Percentiles rank a stretch among this genome's conserved stretches.
Conservation (phyloP, 2,797 vertebrate genomes). For the Rhynchotus rufescens region DNA sequence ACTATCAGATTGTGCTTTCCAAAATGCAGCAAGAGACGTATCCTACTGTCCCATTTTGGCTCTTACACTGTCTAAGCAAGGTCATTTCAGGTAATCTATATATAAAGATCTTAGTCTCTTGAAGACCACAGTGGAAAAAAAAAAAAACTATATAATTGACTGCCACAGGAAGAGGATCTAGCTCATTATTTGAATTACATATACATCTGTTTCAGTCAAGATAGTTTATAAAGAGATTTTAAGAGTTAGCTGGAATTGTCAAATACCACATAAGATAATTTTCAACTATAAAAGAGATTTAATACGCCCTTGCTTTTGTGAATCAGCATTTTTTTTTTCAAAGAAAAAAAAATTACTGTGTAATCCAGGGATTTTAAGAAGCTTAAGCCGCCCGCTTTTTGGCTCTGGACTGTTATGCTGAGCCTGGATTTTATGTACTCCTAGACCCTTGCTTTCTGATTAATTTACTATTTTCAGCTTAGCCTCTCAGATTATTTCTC, state of each 20-base stretch:
- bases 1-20: background rate
- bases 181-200: slow-evolving; percentile 71
- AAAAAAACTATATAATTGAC: slow-evolving; percentile 47
- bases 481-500: slow-evolving; percentile 27
- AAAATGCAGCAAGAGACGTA: slow-evolving; percentile 31
- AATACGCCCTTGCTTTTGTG: background rate
- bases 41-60: slow-evolving; percentile 27
- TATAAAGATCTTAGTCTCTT: slow-evolving; percentile 55
- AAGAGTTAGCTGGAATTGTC: slow-evolving; percentile 25
- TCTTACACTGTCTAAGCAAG: slow-evolving; percentile 43
- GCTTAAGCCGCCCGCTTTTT: slow-evolving; percentile 35
- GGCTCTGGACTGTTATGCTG: slow-evolving; percentile 2
- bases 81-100: slow-evolving; percentile 73
- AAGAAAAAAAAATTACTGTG: background rate
- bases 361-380: slow-evolving; percentile 60
- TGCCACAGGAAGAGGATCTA: slow-evolving; percentile 61
- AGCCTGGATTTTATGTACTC: slow-evolving; percentile 42
- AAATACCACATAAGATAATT: slow-evolving; percentile 11
- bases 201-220: slow-evolving; percentile 67
- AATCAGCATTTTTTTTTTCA: slow-evolving; percentile 62
- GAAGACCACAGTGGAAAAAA: slow-evolving; percentile 41
- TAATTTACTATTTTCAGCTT: slow-evolving; percentile 38
- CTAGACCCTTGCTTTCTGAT: slow-evolving; percentile 43
- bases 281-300: slow-evolving; percentile 21
- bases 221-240: slow-evolving; percentile 36